Evolutionary conservation across 2,113 vertebrate species (phyloP).

Genomic region (Zootoca vivipara): DNA sequence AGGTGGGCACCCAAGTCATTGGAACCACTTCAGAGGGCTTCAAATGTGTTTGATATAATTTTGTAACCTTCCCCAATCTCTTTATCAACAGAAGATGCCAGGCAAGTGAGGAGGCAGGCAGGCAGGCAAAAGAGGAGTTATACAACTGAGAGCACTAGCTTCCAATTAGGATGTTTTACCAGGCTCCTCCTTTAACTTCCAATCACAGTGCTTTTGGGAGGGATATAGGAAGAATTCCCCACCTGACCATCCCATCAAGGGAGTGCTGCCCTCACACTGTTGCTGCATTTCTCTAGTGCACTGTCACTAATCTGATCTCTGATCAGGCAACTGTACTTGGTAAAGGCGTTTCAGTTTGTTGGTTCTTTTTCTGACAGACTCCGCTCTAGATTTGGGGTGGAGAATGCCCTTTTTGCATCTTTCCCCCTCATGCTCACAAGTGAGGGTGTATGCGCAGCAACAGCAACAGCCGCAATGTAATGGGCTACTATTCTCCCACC

Average conservation of each 20-base stretch:
- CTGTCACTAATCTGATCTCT: background rate
- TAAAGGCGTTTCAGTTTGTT: background rate
- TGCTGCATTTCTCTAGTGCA: background rate
- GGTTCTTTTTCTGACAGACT: background rate
- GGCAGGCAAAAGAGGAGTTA: background rate
- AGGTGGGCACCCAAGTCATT: background rate
- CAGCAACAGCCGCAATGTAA: background rate
- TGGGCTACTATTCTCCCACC: background rate
- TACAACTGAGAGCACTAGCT: background rate
- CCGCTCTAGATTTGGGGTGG: background rate
- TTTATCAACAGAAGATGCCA: background rate
- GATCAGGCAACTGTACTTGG: background rate
- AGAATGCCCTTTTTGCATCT: background rate
- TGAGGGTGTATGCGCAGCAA: background rate
- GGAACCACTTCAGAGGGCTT: background rate
- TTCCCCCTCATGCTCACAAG: background rate
- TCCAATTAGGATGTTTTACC: background rate
- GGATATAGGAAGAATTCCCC: background rate
- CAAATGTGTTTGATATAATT: background rate
- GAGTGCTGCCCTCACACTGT: background rate
- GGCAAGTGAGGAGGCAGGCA: background rate
- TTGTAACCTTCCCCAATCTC: background rate
- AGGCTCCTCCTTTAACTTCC: background rate
- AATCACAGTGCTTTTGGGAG: background rate
- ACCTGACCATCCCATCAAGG: background rate